Evolutionary conservation across 1,140 invertebrate species (phyloP).

Genomic region (Lepidurus couesii): DNA sequence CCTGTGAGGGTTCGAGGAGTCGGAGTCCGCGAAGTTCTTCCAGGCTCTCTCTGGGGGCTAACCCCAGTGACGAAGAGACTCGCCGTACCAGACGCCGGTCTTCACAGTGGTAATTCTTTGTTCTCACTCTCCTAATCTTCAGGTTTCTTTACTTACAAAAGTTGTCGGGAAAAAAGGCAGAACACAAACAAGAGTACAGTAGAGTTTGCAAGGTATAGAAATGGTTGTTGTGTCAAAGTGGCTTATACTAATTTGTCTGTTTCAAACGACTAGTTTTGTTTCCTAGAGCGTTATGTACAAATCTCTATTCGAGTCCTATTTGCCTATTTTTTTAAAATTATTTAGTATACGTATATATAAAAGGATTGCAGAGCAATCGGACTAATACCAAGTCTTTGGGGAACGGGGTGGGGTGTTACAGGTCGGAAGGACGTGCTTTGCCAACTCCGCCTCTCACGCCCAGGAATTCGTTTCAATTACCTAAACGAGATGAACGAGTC

Average conservation of each 20-base stretch:
- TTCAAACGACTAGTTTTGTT: too few species aligned
- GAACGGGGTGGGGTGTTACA: background rate
- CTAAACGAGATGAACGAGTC: slow-evolving; percentile 23
- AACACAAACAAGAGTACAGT: too few species aligned
- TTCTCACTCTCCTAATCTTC: background rate
- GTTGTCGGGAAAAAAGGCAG: too few species aligned
- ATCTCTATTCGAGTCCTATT: too few species aligned
- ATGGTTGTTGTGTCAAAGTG: too few species aligned
- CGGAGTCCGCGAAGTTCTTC: slow-evolving; percentile 10
- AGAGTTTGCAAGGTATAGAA: too few species aligned
- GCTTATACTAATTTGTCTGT: too few species aligned
- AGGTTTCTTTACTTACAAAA: too few species aligned
- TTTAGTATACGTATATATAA: too few species aligned
- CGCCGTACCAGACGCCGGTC: background rate
- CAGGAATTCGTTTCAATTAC: slow-evolving; percentile 40
- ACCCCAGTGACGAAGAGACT: background rate
- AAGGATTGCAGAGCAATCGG: background rate
- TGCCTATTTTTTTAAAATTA: too few species aligned
- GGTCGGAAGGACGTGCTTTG: slow-evolving; percentile 44
- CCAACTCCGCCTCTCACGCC: slow-evolving; percentile 49
- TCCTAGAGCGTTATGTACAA: too few species aligned
- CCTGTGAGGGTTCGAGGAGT: slow-evolving; percentile 2
- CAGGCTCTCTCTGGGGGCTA: background rate
- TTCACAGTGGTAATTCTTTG: background rate
- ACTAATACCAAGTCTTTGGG: background rate